Evolutionary conservation across 2,113 vertebrate genomes (phyloP).

Genomic region (Casuarius casuarius): DNA sequence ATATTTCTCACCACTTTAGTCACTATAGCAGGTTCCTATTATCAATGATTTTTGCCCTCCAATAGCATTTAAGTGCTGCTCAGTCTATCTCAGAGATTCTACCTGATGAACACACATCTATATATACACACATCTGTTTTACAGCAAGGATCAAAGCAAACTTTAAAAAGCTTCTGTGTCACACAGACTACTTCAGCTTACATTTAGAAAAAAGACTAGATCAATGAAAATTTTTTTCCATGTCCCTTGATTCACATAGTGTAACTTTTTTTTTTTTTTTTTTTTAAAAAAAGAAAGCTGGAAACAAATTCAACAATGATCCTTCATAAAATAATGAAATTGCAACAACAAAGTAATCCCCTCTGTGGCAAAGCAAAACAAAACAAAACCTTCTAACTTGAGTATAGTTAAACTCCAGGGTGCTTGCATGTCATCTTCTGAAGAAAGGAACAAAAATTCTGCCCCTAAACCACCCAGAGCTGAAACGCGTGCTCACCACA

Average conservation of each 20-base stretch:
- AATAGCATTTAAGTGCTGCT: not conserved
- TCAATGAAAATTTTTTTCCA: not conserved
- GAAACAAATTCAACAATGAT: not conserved
- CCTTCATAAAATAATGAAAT: not conserved
- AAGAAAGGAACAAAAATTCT: not conserved
- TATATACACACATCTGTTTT: fast-evolving
- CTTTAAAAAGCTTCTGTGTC: not conserved
- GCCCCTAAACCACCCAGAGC: not conserved
- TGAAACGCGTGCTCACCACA: not conserved
- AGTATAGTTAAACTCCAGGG: not conserved
- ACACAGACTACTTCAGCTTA: not conserved
- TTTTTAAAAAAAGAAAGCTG: not conserved
- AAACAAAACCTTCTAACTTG: not conserved
- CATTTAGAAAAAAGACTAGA: not conserved
- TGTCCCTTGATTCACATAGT: not conserved
- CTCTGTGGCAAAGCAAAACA: not conserved
- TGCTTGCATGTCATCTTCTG: not conserved
- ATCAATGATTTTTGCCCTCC: not conserved
- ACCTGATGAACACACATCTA: not conserved
- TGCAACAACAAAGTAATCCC: not conserved
- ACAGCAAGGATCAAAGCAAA: not conserved
- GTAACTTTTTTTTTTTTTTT: not conserved
- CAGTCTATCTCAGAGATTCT: not conserved
- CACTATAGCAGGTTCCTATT: not conserved
- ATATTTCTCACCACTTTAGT: not conserved